Percentiles rank a stretch among this genome's conserved stretches.
Evolutionary conservation across 2,888 invertebrate species (phyloP).

Genomic region (Cyclophora albipunctata): DNA sequence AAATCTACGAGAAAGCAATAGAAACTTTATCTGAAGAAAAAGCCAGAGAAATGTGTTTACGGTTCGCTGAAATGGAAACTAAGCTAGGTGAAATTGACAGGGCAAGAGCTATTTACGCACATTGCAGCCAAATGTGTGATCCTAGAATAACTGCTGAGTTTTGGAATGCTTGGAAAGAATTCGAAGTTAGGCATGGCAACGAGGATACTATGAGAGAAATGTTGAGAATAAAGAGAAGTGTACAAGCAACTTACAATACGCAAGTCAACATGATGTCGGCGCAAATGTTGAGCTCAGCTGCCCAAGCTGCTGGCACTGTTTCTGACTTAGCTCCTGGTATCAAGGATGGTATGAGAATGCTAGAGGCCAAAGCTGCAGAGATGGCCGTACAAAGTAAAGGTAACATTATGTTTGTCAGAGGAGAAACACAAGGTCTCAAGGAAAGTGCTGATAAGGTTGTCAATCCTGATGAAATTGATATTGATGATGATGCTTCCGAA

Average conservation of each 20-base stretch:
- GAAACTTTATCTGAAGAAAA: conserved; percentile 93
- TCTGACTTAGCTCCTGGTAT: conserved; percentile 84
- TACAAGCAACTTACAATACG: conserved; percentile 98
- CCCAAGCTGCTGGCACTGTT: conserved; percentile 78
- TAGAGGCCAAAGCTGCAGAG: conserved; percentile 89
- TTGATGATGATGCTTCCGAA: conserved; percentile 81
- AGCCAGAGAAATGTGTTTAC: conserved; percentile 95
- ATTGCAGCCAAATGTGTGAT: conserved; percentile 99
- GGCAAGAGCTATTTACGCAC: conserved; percentile 96
- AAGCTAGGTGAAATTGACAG: conserved; percentile 98
- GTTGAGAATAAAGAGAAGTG: conserved; percentile 97
- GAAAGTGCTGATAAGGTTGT: conserved; percentile 80
- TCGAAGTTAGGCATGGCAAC: conserved; percentile 98
- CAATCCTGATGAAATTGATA: conserved; percentile 92
- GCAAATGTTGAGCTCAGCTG: conserved; percentile 91
- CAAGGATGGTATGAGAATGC: conserved; percentile 90
- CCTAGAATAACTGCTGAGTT: conserved; percentile 96
- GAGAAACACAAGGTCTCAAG: conserved; percentile 85
- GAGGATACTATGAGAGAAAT: conserved; percentile 99
- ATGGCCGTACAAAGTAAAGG: conserved; percentile 74
- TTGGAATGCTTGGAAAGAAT: conserved; percentile 99
- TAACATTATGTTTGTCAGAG: conserved; percentile 90
- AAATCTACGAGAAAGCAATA: conserved; percentile 98
- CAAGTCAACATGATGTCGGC: conserved; percentile 99
- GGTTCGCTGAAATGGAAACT: conserved; percentile 98